These are phyloP conservation scores for Chrysodeixis includens DNA, from an alignment of 2,888 invertebrate species.

Conservation along the genomic window DNA sequence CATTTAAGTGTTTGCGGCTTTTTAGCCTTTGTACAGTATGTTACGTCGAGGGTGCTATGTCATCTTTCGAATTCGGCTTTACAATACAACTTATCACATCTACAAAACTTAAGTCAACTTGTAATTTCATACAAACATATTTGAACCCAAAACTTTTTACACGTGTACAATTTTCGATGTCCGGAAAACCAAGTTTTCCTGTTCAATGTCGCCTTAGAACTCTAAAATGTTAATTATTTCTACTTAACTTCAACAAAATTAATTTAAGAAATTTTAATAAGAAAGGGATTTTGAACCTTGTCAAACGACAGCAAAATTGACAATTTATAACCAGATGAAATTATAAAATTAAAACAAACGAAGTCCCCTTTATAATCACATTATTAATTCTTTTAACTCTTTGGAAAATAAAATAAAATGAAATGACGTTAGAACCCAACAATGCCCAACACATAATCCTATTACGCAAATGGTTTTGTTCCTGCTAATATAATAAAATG, in stretches of 20 bases:
- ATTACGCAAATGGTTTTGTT: slow-evolving; percentile 25
- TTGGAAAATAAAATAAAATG: slow-evolving; percentile 9
- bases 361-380: slow-evolving; percentile 8
- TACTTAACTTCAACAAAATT: slow-evolving; percentile 23
- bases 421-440: slow-evolving; percentile 11
- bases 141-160: slow-evolving; percentile 4
- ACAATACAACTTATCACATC: background rate
- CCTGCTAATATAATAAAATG: slow-evolving; percentile 16
- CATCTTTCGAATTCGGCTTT: background rate
- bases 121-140: slow-evolving; percentile 1
- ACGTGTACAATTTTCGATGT: background rate
- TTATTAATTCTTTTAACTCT: slow-evolving; percentile 16
- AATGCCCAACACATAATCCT: slow-evolving; percentile 14
- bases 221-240: slow-evolving; percentile 10
- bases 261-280: slow-evolving; percentile 23
- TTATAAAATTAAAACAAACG: slow-evolving; percentile 34
- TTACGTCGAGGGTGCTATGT: background rate
- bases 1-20: background rate
- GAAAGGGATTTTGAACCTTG: slow-evolving; percentile 18
- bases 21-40: background rate
- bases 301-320: slow-evolving; percentile 7
- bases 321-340: slow-evolving; percentile 24
- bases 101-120: background rate
- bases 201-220: background rate
- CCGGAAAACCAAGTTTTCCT: background rate